Percentiles rank a stretch among this genome's conserved stretches.
These are phyloP conservation scores for Carcina quercana DNA, from an alignment of 2,888 invertebrate genomes.

Conservation along the genomic window DNA sequence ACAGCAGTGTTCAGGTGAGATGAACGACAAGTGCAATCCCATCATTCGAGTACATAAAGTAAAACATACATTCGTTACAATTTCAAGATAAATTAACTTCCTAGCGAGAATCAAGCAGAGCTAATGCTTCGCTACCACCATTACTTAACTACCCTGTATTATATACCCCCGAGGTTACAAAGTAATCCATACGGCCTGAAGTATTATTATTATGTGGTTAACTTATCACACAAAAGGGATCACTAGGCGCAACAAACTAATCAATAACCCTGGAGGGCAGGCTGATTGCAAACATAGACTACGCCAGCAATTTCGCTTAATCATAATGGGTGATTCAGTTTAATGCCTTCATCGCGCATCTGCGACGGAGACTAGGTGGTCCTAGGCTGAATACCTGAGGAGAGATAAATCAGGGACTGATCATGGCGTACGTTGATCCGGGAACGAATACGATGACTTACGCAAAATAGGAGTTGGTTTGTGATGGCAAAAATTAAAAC, in stretches of 20 bases:
- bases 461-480: too few species aligned
- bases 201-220: slow-evolving; percentile 32
- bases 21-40: too few species aligned
- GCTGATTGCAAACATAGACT: slow-evolving; percentile 61
- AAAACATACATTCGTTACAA: too few species aligned
- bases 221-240: slow-evolving; percentile 35
- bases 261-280: slow-evolving; percentile 49
- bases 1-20: too few species aligned
- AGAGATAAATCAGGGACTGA: slow-evolving; percentile 3
- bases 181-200: neutral
- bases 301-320: slow-evolving; percentile 45
- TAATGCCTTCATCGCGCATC: slow-evolving; percentile 69
- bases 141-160: neutral
- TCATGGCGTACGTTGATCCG: too few species aligned
- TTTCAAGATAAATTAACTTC: too few species aligned
- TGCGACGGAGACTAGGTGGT: slow-evolving; percentile 32
- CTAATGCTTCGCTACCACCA: too few species aligned
- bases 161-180: neutral
- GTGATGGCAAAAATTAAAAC: too few species aligned
- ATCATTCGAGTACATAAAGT: too few species aligned
- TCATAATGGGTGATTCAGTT: slow-evolving; percentile 60
- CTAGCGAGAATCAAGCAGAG: too few species aligned
- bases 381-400: slow-evolving; percentile 10
- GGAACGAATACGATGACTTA: too few species aligned
- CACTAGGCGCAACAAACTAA: slow-evolving; percentile 37